phyloP scores from a whole-genome alignment of 2,888 invertebrate species.

The Pseudococcus longispinus region DNA sequence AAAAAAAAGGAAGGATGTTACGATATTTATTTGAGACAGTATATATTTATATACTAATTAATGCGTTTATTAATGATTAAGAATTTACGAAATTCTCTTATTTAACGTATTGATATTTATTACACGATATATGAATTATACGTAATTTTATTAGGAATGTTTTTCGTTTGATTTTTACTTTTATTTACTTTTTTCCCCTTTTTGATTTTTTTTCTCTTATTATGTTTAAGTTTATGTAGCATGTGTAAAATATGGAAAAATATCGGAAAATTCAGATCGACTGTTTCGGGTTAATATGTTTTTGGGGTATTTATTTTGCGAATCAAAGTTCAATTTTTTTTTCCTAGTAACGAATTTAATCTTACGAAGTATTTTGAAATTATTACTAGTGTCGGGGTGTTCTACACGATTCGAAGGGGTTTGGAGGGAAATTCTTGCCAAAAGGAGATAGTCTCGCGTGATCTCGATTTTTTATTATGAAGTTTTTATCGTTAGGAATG shows the following conservation, averaged over 20 bases:
- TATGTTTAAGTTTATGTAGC: slow-evolving; percentile 34
- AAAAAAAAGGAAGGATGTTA: not conserved
- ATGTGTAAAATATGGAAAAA: not conserved
- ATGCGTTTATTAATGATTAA: slow-evolving; percentile 36
- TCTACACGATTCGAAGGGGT: not conserved
- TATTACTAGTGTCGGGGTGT: not conserved
- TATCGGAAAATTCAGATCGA: not conserved
- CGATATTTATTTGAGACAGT: not conserved
- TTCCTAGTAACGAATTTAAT: not conserved
- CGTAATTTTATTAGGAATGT: slow-evolving; percentile 27
- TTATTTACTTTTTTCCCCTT: not conserved
- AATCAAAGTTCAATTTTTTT: not conserved
- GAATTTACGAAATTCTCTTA: slow-evolving; percentile 21
- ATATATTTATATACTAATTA: slow-evolving; percentile 7
- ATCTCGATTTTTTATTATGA: not conserved
- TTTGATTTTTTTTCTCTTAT: not conserved
- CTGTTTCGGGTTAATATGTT: not conserved
- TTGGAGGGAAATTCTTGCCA: not conserved
- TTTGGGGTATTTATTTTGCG: not conserved
- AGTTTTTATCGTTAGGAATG: not conserved
- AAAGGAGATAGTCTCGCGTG: not conserved
- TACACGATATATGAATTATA: slow-evolving; percentile 45
- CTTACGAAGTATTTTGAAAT: not conserved
- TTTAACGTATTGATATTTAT: slow-evolving; percentile 44
- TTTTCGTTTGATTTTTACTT: slow-evolving; percentile 20